Evolutionary conservation across 2,888 invertebrate species (phyloP).

Genomic region (Drosophila dives): DNA sequence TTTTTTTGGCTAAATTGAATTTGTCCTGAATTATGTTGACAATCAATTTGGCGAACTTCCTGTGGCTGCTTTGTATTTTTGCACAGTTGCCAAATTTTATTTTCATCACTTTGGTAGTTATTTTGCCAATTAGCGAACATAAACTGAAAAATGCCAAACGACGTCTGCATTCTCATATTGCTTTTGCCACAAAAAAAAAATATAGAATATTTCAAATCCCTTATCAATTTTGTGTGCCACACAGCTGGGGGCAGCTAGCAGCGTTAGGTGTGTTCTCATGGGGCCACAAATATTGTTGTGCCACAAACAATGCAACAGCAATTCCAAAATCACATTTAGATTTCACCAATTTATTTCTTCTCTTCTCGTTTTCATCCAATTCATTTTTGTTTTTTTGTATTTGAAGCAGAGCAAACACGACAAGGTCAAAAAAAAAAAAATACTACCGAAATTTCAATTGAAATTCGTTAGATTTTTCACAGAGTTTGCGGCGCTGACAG

Average conservation of each 20-base stretch:
- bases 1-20: conserved; percentile 39
- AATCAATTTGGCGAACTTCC: conserved; percentile 40
- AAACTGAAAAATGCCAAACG: conserved; percentile 21
- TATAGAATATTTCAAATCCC: conserved; percentile 20
- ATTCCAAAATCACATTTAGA: conserved; percentile 28
- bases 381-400: not conserved
- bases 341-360: conserved; percentile 8
- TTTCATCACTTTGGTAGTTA: conserved; percentile 5
- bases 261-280: not conserved
- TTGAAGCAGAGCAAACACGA: not conserved
- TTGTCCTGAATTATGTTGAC: conserved; percentile 49
- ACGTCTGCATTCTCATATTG: not conserved
- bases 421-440: conserved; percentile 30
- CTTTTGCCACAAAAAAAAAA: not conserved
- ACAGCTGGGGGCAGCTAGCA: not conserved
- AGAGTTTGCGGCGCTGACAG: conserved; percentile 13
- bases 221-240: conserved; percentile 35
- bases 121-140: conserved; percentile 52
- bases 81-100: not conserved
- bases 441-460: conserved; percentile 39
- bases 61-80: conserved; percentile 13
- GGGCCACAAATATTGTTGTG: not conserved
- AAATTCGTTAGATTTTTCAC: conserved; percentile 44
- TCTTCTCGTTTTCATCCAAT: not conserved
- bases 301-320: conserved; percentile 35